A percentile compares a stretch with the other conserved stretches of the same genome.
phyloP scores from a whole-genome alignment of 2,797 vertebrate species.

The Myotis myotis region DNA sequence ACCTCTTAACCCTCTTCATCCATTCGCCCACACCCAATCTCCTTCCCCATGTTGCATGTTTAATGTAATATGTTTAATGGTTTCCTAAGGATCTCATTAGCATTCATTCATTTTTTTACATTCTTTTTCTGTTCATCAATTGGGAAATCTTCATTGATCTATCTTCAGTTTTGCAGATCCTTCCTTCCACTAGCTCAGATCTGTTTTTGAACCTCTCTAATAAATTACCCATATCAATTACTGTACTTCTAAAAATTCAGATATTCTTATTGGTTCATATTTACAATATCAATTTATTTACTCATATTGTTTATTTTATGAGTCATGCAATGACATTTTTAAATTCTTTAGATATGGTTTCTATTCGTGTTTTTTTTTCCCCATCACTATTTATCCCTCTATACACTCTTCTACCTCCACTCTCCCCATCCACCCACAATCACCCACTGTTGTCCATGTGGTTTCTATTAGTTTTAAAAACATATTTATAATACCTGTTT shows the following conservation, averaged over 20 bases:
- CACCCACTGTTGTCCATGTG: too few species aligned
- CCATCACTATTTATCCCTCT: too few species aligned
- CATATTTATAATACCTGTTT: neutral
- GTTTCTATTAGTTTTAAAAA: neutral
- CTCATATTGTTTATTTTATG: neutral
- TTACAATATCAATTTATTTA: neutral
- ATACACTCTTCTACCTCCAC: too few species aligned
- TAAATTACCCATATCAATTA: neutral
- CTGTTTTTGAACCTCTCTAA: neutral
- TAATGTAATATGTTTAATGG: neutral
- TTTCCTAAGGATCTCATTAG: neutral
- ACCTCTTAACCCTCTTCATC: neutral
- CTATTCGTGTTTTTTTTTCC: neutral
- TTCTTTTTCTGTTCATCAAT: neutral
- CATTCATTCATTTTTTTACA: neutral
- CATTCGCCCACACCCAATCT: neutral
- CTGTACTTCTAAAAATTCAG: neutral
- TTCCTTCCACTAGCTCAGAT: neutral
- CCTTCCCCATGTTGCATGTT: neutral
- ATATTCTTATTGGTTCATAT: neutral
- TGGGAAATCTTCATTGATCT: neutral
- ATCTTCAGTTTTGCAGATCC: neutral
- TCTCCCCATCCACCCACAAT: too few species aligned
- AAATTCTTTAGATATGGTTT: neutral
- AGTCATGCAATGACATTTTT: neutral